These are phyloP conservation scores for Pterostichus niger DNA, from an alignment of 2,888 invertebrate genomes.

Conservation along the genomic window DNA sequence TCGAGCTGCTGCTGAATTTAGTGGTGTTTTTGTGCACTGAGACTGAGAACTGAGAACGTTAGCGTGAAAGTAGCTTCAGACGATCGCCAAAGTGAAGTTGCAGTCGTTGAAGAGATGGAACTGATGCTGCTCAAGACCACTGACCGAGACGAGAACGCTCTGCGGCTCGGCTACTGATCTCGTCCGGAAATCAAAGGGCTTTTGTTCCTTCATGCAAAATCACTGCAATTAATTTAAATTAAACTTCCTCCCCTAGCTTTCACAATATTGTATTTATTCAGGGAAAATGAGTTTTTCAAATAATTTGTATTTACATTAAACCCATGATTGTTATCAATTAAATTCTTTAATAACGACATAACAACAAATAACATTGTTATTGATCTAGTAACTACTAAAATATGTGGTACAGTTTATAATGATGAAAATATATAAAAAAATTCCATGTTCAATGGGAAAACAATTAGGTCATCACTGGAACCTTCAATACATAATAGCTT, in stretches of 20 bases:
- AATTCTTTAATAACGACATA: no score
- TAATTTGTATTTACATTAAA: no score
- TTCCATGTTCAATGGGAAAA: no score
- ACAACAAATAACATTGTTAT: no score
- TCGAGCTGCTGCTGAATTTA: conserved; percentile 6
- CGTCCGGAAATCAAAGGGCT: conserved; percentile 5
- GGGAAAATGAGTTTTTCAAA: no score
- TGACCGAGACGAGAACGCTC: neutral
- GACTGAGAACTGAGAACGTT: conserved; percentile 11
- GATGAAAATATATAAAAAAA: no score
- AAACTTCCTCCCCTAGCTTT: neutral
- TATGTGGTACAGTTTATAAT: no score
- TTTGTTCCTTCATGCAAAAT: neutral
- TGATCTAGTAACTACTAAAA: no score
- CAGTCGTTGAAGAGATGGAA: conserved; percentile 4
- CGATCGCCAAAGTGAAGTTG: conserved; percentile 2
- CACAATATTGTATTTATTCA: neutral
- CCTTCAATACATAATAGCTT: no score
- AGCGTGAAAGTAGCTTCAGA: neutral
- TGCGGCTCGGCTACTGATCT: neutral
- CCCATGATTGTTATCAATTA: no score
- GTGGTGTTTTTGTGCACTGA: conserved; percentile 17
- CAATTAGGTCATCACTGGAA: no score
- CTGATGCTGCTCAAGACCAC: conserved; percentile 9
- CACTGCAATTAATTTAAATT: neutral